Percentiles rank a stretch among this genome's conserved stretches.
Conservation (phyloP, 1,140 invertebrate species). For the Rhyzopertha dominica region DNA sequence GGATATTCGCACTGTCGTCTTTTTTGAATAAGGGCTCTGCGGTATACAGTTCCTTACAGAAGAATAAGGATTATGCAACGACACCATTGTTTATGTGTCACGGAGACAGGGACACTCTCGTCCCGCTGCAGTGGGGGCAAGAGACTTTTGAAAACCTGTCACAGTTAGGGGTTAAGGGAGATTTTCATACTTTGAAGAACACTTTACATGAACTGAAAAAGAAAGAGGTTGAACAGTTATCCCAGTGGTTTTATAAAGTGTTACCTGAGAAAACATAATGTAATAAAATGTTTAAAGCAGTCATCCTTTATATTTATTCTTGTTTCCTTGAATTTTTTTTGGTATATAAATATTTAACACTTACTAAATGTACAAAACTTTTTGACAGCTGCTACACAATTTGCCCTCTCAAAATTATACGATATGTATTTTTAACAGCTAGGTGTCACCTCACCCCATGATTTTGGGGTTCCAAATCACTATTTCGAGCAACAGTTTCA, state of each 20-base stretch:
- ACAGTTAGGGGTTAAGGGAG: conserved; percentile 48
- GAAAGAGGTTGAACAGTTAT: conserved; percentile 47
- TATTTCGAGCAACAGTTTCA: too few species aligned
- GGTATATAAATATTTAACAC: background rate
- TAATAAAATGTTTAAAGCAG: background rate
- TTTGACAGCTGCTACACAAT: background rate
- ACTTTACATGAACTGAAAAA: conserved; percentile 53
- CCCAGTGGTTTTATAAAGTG: conserved; percentile 50
- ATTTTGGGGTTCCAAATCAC: too few species aligned
- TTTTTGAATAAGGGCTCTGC: conserved; percentile 64
- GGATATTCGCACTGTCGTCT: conserved; percentile 64
- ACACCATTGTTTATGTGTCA: conserved; percentile 48
- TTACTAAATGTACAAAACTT: background rate
- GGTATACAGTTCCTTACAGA: conserved; percentile 53
- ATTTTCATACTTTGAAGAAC: conserved; percentile 49
- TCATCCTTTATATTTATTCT: background rate
- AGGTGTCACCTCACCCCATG: too few species aligned
- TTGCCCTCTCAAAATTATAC: too few species aligned
- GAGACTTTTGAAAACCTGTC: conserved; percentile 48
- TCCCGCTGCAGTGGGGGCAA: conserved; percentile 52
- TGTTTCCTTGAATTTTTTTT: conserved; percentile 4
- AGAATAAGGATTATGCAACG: conserved; percentile 17
- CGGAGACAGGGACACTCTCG: conserved; percentile 51
- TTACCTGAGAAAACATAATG: conserved; percentile 35
- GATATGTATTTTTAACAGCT: too few species aligned